phyloP scores from a whole-genome alignment of 2,797 vertebrate genomes.

The Amazona finschi region DNA sequence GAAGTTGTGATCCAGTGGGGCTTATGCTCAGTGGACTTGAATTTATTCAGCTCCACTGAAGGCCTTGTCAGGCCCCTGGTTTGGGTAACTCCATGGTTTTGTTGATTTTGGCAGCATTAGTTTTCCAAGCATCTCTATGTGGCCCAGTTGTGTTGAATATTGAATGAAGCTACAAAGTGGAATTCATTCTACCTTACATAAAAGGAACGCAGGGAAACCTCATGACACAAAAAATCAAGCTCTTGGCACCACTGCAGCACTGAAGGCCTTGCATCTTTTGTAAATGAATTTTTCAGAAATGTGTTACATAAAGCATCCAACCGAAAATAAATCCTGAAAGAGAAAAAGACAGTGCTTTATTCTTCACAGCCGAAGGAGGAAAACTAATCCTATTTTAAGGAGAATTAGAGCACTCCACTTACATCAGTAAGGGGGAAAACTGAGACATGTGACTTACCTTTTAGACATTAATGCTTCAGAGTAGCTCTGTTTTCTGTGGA shows the following conservation, averaged over 20 bases:
- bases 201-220: not conserved
- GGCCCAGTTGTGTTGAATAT: not conserved
- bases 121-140: not conserved
- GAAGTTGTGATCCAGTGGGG: not conserved
- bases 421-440: not conserved
- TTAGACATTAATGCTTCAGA: not conserved
- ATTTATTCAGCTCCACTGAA: not conserved
- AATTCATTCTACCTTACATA: not conserved
- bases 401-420: not conserved
- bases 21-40: not conserved
- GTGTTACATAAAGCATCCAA: not conserved
- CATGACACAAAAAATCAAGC: not conserved
- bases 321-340: not conserved
- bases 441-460: not conserved
- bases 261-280: not conserved
- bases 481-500: not conserved
- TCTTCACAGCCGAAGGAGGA: not conserved
- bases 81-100: not conserved
- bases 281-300: not conserved
- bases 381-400: not conserved
- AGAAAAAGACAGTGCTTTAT: not conserved
- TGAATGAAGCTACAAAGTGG: not conserved
- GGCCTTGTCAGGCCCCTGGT: not conserved
- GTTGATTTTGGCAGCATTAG: not conserved
- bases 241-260: rapidly evolving